phyloP scores from a whole-genome alignment of 2,113 vertebrate genomes.

The Vulpes vulpes region DNA sequence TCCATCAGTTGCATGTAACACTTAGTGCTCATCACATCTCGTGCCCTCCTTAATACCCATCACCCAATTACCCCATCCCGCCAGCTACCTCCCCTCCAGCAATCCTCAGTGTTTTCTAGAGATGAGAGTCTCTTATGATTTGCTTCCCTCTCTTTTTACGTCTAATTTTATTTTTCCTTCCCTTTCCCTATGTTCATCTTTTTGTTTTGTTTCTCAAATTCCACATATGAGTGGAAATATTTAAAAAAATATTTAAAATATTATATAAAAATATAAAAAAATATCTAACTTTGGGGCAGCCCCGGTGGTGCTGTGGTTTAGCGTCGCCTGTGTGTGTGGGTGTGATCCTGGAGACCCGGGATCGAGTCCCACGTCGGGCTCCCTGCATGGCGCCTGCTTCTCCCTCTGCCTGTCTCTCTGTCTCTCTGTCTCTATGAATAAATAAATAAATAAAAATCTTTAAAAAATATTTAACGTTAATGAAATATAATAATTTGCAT shows the following conservation, averaged over 20 bases:
- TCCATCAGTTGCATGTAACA: background rate
- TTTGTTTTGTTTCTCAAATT: background rate
- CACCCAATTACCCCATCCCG: background rate
- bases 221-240: background rate
- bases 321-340: no score
- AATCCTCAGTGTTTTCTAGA: background rate
- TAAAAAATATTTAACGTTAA: background rate
- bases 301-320: no score
- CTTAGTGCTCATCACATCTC: background rate
- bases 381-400: no score
- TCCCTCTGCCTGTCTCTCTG: no score
- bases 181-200: background rate
- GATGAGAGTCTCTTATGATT: background rate
- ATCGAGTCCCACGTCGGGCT: no score
- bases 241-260: no score
- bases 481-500: background rate
- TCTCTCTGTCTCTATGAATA: no score
- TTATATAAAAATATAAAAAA: no score
- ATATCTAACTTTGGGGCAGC: no score
- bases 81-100: background rate
- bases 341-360: no score
- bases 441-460: background rate
- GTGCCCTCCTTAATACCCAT: background rate
- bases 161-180: background rate
- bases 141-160: background rate